Conservation (phyloP, 2,888 invertebrate species). For the Drosophila suboccidentalis region DNA sequence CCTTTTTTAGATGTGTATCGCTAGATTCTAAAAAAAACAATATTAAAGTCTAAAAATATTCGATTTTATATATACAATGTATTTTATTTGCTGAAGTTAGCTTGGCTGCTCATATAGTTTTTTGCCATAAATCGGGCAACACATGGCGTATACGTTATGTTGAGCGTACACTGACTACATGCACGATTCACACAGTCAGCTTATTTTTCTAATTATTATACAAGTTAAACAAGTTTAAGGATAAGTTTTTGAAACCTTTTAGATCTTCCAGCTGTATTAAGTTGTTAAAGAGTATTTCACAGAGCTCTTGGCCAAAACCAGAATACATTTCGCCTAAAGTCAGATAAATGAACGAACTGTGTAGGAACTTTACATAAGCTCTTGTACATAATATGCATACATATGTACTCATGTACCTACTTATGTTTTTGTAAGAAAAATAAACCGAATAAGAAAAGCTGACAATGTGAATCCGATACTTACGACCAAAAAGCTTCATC, state of each 20-base stretch:
- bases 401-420: conserved; percentile 15
- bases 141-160: conserved; percentile 30
- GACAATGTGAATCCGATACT: conserved; percentile 82
- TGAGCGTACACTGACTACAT: background rate
- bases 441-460: conserved; percentile 68
- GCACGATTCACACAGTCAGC: background rate
- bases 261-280: conserved; percentile 23
- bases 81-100: background rate
- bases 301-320: conserved; percentile 21
- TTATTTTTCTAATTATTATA: background rate
- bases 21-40: no score
- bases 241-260: conserved; percentile 31
- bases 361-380: conserved; percentile 9
- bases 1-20: no score
- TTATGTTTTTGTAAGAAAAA: conserved; percentile 33
- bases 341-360: conserved; percentile 22
- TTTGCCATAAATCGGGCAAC: background rate
- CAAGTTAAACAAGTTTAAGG: conserved; percentile 1
- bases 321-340: conserved; percentile 31
- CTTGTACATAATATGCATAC: conserved; percentile 19
- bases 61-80: no score
- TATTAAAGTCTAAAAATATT: no score
- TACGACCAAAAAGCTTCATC: conserved; percentile 48
- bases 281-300: conserved; percentile 37
- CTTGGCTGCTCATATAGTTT: background rate